Evolutionary conservation across 2,888 invertebrate genomes (phyloP).

Genomic region (Lissocephala sabroskyi): DNA sequence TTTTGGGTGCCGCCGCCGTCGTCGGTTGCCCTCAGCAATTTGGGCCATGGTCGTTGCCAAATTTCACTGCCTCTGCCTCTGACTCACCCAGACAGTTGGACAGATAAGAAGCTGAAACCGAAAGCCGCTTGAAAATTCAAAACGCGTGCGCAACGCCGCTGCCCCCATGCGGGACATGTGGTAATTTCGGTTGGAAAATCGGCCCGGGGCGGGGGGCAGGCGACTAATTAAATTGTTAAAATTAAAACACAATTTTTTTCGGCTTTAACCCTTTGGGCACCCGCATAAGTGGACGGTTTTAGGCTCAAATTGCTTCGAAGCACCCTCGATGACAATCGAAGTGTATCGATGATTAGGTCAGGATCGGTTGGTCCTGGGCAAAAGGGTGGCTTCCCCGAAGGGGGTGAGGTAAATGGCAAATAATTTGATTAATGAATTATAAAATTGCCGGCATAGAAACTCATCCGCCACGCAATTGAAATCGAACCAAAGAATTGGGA

Average conservation of each 20-base stretch:
- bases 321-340: conserved; percentile 1
- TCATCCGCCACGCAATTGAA: no score
- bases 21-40: conserved; percentile 32
- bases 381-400: no score
- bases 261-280: conserved; percentile 30
- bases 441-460: no score
- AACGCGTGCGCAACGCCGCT: conserved; percentile 27
- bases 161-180: conserved; percentile 60
- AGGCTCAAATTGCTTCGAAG: conserved; percentile 18
- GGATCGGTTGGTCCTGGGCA: no score
- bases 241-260: not conserved
- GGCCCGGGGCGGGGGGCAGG: no score
- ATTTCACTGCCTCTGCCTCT: not conserved
- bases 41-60: conserved; percentile 2
- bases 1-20: not conserved
- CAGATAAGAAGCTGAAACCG: conserved; percentile 10
- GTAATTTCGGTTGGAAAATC: no score
- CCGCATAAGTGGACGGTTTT: no score
- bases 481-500: no score
- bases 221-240: conserved; percentile 59
- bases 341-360: not conserved
- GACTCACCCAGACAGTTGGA: not conserved
- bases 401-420: conserved; percentile 15
- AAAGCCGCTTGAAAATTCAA: conserved; percentile 7
- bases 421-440: conserved; percentile 32